Conservation (phyloP, 2,113 vertebrate species). For the Scomber colias region DNA sequence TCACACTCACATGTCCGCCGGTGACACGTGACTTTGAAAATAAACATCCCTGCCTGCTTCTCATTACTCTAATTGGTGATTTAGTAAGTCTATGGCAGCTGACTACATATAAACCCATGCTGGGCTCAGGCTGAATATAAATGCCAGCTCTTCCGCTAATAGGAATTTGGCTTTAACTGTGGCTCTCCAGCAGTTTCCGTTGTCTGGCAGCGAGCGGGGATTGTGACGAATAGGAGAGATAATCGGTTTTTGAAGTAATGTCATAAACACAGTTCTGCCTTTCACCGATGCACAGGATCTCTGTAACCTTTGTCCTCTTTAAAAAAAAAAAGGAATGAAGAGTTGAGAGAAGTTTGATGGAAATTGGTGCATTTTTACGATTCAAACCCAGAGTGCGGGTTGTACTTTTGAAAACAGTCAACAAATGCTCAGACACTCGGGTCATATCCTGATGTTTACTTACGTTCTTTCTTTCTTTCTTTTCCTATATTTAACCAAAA, state of each 20-base stretch:
- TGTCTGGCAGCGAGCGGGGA: conserved; percentile 10
- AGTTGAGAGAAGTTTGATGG: neutral
- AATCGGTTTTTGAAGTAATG: conserved; percentile 40
- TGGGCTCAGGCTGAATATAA: conserved; percentile 36
- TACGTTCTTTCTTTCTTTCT: too few relatives aligned
- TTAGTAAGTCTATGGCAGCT: conserved; percentile 59
- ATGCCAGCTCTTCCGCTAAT: conserved; percentile 48
- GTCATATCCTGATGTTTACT: too few relatives aligned
- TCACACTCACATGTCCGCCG: conserved; percentile 49
- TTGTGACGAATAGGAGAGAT: conserved; percentile 39
- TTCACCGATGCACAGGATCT: conserved; percentile 8
- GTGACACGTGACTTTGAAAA: conserved; percentile 43
- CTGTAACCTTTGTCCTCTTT: conserved; percentile 11
- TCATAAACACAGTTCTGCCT: conserved; percentile 36
- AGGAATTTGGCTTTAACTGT: conserved; percentile 14
- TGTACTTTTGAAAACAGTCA: neutral
- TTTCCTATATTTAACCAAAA: too few relatives aligned
- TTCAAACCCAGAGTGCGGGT: neutral
- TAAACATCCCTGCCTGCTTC: conserved; percentile 57
- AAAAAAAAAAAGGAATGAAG: neutral
- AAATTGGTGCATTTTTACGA: neutral
- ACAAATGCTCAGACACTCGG: neutral
- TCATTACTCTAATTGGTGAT: conserved; percentile 63
- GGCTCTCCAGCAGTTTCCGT: conserved; percentile 47
- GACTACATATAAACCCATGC: conserved; percentile 44